Evolutionary conservation across 2,113 vertebrate species (phyloP).

Genomic region (Noturus placidus): DNA sequence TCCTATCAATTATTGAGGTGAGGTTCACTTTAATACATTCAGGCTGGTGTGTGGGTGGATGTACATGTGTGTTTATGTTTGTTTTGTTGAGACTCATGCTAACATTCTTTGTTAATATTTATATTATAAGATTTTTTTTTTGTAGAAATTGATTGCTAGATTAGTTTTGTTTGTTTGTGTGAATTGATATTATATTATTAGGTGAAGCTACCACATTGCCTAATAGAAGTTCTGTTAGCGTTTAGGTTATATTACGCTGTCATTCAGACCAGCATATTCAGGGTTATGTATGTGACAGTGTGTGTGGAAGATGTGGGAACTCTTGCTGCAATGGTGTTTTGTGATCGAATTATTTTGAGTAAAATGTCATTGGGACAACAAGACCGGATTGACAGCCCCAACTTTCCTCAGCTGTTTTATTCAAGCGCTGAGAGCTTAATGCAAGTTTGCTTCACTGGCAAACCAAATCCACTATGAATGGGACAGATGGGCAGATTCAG

Average conservation of each 20-base stretch:
- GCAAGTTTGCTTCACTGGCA: constrained; percentile 41
- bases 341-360: constrained; percentile 34
- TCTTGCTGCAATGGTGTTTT: constrained; percentile 2
- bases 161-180: constrained; percentile 14
- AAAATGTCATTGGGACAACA: constrained; percentile 38
- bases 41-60: constrained; percentile 22
- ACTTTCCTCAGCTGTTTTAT: constrained; percentile 52
- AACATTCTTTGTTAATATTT: constrained; percentile 39
- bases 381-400: constrained; percentile 42
- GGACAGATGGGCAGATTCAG: constrained; percentile 55
- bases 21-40: constrained; percentile 54
- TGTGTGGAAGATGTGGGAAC: background rate
- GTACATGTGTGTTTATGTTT: background rate
- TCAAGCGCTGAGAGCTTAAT: constrained; percentile 41
- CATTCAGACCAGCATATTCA: background rate
- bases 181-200: background rate
- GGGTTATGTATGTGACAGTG: background rate
- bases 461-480: constrained; percentile 55
- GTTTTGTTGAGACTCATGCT: constrained; percentile 13
- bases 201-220: background rate
- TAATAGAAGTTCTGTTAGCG: background rate
- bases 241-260: background rate
- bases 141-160: constrained; percentile 16
- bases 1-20: constrained; percentile 56
- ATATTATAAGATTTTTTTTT: constrained; percentile 21